phyloP scores from a whole-genome alignment of 2,888 invertebrate species.

The Falcaria lacertinaria region DNA sequence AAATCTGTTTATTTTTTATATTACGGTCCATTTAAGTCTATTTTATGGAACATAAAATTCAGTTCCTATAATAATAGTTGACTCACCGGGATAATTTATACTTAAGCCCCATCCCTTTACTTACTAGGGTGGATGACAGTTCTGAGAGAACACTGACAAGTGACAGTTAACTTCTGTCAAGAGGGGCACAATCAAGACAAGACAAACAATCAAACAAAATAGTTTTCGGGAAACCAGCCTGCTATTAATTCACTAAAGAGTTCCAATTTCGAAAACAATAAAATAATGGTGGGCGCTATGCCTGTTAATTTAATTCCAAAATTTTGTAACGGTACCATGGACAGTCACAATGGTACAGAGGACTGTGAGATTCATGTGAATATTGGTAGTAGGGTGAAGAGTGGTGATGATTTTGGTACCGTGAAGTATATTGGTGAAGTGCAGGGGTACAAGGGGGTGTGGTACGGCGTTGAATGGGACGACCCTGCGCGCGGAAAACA shows the following conservation, averaged over 20 bases:
- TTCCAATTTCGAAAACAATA: slow-evolving; percentile 68
- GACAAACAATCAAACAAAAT: slow-evolving; percentile 7
- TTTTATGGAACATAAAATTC: no score
- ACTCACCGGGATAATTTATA: no score
- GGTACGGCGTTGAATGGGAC: slow-evolving; percentile 99
- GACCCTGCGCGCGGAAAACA: slow-evolving; percentile 93
- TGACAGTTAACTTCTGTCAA: no score
- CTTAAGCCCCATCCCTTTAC: no score
- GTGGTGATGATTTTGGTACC: slow-evolving; percentile 65
- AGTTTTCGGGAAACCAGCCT: slow-evolving; percentile 55
- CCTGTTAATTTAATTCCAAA: slow-evolving; percentile 76
- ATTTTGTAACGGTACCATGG: slow-evolving; percentile 75
- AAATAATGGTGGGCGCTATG: slow-evolving; percentile 78
- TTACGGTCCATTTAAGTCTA: no score
- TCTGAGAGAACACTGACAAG: no score
- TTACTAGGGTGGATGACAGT: no score
- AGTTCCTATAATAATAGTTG: no score
- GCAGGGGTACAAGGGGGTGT: slow-evolving; percentile 84
- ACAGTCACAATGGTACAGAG: slow-evolving; percentile 71
- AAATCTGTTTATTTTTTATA: no score
- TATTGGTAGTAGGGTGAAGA: slow-evolving; percentile 67
- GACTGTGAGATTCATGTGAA: slow-evolving; percentile 66
- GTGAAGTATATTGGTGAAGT: slow-evolving; percentile 89
- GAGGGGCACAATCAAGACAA: background rate
- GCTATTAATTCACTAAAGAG: slow-evolving; percentile 67